phyloP scores from a whole-genome alignment of 2,113 vertebrate genomes.

The Vulpes vulpes region DNA sequence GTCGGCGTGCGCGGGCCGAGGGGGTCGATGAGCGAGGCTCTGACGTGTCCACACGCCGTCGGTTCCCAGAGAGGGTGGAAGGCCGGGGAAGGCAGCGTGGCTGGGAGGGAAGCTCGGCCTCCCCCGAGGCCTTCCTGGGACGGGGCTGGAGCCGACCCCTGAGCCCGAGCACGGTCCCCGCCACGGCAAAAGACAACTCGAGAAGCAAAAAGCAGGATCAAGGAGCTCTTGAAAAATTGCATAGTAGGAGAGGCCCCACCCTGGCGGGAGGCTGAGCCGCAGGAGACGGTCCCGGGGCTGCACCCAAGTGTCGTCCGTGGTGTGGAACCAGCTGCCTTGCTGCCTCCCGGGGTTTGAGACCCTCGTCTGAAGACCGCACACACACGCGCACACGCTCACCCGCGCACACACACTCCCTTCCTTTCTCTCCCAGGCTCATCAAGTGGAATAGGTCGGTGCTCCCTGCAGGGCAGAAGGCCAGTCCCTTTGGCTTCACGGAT shows the following conservation, averaged over 20 bases:
- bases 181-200: background rate
- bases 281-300: background rate
- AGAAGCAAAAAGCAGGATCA: slow-evolving; percentile 68
- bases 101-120: background rate
- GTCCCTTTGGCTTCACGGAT: slow-evolving; percentile 76
- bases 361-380: slow-evolving; percentile 55
- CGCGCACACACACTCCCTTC: background rate
- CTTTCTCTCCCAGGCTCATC: slow-evolving; percentile 32
- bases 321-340: background rate
- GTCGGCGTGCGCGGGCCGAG: background rate
- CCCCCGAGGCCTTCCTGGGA: background rate
- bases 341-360: slow-evolving; percentile 5
- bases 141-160: background rate
- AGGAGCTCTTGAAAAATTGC: slow-evolving; percentile 82
- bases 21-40: background rate
- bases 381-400: background rate
- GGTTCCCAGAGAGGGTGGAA: slow-evolving; percentile 50
- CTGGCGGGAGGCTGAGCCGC: background rate
- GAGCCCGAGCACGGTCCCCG: slow-evolving; percentile 23
- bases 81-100: background rate
- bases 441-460: background rate
- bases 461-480: slow-evolving; percentile 72
- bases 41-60: background rate
- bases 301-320: rapidly evolving
- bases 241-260: slow-evolving; percentile 74